A percentile compares a stretch with the other conserved stretches of the same genome.
Evolutionary conservation across 2,797 vertebrate genomes (phyloP).

Genomic region (Parauchenoglanis ngamensis): DNA sequence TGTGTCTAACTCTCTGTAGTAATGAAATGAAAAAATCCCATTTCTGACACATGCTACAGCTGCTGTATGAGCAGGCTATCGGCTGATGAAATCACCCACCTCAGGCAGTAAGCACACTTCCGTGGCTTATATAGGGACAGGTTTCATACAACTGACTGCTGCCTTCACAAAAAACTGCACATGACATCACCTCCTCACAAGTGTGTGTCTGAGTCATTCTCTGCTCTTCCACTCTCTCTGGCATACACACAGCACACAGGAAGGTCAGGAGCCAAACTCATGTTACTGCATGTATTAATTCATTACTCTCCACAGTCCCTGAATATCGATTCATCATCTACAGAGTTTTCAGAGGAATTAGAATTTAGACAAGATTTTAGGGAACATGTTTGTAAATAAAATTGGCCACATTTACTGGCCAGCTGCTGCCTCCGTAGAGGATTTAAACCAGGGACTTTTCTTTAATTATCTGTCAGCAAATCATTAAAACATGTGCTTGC

Average conservation of each 20-base stretch:
- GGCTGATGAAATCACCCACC: conserved; percentile 55
- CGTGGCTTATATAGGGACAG: conserved; percentile 64
- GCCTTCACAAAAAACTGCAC: conserved; percentile 66
- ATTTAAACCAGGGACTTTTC: conserved; percentile 43
- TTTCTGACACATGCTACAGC: conserved; percentile 48
- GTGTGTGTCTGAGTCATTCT: conserved; percentile 73
- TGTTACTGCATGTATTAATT: not conserved
- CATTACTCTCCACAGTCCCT: not conserved
- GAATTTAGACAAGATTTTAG: conserved; percentile 2
- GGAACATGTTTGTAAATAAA: conserved; percentile 5
- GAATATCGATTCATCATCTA: not conserved
- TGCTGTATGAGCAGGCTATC: conserved; percentile 45
- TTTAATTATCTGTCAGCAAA: conserved; percentile 50
- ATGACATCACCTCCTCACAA: conserved; percentile 78
- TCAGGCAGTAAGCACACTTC: conserved; percentile 46
- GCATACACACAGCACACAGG: conserved; percentile 40
- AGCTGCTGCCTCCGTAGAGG: conserved; percentile 43
- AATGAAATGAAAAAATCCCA: conserved; percentile 27
- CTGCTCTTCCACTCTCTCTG: conserved; percentile 19
- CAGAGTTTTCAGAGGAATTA: not conserved
- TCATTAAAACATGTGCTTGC: conserved; percentile 47
- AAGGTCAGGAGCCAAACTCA: conserved; percentile 26
- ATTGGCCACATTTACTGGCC: conserved; percentile 37
- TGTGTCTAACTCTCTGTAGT: conserved; percentile 26
- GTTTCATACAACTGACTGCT: conserved; percentile 71